phyloP scores from a whole-genome alignment of 2,888 invertebrate genomes.

The Thereva nobilitata region DNA sequence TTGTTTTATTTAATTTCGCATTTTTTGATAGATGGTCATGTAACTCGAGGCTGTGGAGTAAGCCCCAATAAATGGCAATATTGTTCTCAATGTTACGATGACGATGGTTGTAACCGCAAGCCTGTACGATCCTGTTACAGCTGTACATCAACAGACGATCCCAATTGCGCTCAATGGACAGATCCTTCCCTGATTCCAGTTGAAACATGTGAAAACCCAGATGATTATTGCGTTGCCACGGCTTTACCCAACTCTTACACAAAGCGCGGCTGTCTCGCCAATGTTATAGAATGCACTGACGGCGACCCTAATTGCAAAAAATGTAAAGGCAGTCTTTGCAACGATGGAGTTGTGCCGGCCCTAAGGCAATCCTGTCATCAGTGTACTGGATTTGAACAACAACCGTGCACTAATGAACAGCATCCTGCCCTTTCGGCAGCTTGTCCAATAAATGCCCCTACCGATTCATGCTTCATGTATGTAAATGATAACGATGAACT shows the following conservation, averaged over 20 bases:
- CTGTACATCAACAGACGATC: conserved; percentile 24
- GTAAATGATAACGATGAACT: conserved; percentile 43
- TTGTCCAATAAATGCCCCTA: conserved; percentile 40
- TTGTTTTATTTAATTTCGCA: conserved; percentile 44
- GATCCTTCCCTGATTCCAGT: background rate
- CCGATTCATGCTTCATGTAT: conserved; percentile 48
- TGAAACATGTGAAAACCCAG: background rate
- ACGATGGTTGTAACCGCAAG: conserved; percentile 1
- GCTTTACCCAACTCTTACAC: conserved; percentile 38
- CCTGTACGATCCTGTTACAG: conserved; percentile 1
- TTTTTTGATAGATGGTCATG: conserved; percentile 45
- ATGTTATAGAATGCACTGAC: conserved; percentile 15
- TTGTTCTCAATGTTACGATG: background rate
- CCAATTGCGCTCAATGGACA: conserved; percentile 16
- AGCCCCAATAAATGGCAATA: background rate
- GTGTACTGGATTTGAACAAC: conserved; percentile 41
- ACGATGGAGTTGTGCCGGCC: conserved; percentile 48
- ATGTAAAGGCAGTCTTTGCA: conserved; percentile 50
- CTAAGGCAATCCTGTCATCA: conserved; percentile 50
- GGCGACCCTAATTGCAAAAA: conserved; percentile 42
- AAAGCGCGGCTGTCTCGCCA: conserved; percentile 48
- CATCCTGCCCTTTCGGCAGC: conserved; percentile 42
- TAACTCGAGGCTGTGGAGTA: conserved; percentile 21
- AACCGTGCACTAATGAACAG: conserved; percentile 34
- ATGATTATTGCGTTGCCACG: background rate